Base-by-base conservation (phyloP, 92 coral and sea anemone genomes). In the Epizoanthus illoricatus region DNA sequence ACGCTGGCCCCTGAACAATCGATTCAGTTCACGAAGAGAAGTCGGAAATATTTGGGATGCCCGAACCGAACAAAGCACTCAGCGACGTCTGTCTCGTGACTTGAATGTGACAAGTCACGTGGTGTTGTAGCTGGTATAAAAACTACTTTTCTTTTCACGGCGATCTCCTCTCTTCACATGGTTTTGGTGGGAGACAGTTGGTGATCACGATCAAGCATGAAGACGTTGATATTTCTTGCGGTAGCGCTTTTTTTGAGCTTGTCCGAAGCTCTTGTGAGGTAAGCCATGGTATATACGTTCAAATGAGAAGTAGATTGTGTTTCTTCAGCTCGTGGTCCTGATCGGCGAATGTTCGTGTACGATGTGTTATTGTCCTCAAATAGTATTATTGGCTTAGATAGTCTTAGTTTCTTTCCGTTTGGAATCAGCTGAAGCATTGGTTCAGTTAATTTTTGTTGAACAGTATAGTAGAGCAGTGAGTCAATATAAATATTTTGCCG, bases 221-320 rank as follows among this genome's bases (percentile, higher is more conserved):
- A 84, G 80, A 23, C 72, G 23, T 47, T 79, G 15, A 84, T 58
- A 49, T 36, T 65, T 47, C 18, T 76, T 60, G 81, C 75, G 72
- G 55, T 78, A 41, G 45, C 75, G 21, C 84, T 87, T 55, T 20
- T 89, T 55, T 42, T 85, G 23, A 60, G 89, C 86, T 89, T 90
- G 39, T 73, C 93, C 4, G 86, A 92, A 88, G 96, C 93, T 55
- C 63, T 85, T 15, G 49, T 90, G 11, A 87, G 96, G 96, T 92
- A 85, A 65, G 89, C 28, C 24, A 3, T 23, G 12, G 16, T 68
- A 6, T 39, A 36, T 54, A 17, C 49, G 58, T 1, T 4, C 2
- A 36, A 23, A 6, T 21, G 12, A 19, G 69, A 23, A 19, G 19
- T 7, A 11, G 20, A 8, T 62, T 62, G 24, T 4, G 10, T 19